Evolutionary conservation across 1,140 invertebrate species (phyloP).

Genomic region (Samia ricini): DNA sequence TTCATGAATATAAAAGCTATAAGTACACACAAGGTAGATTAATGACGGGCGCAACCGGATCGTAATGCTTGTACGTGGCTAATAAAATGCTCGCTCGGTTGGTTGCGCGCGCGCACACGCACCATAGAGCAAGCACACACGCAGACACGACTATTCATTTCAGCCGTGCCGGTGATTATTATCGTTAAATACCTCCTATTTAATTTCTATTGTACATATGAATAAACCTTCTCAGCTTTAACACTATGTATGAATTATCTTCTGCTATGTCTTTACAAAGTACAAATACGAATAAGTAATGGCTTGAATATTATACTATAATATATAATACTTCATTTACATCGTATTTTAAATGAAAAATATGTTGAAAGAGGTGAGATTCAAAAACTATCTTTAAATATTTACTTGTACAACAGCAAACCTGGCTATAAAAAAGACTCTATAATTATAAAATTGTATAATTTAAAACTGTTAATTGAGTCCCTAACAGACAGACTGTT

Average conservation of each 20-base stretch:
- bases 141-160: constrained; percentile 13
- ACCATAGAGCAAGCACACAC: constrained; percentile 33
- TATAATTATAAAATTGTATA: no score
- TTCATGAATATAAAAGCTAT: constrained; percentile 5
- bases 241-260: background rate
- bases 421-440: no score
- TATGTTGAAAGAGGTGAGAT: no score
- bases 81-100: constrained; percentile 56
- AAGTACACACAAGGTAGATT: constrained; percentile 18
- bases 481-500: no score
- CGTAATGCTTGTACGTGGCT: constrained; percentile 41
- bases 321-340: no score
- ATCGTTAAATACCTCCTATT: background rate
- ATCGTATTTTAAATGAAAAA: no score
- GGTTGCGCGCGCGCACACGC: constrained; percentile 43
- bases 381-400: no score
- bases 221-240: background rate
- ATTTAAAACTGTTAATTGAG: no score
- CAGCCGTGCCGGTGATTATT: background rate
- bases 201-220: background rate
- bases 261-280: background rate
- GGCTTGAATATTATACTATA: background rate
- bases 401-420: no score
- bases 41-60: constrained; percentile 37
- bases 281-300: background rate